Percentiles rank a stretch among this genome's conserved stretches.
Evolutionary conservation across 2,113 vertebrate species (phyloP).

Genomic region (Recurvirostra avosetta): DNA sequence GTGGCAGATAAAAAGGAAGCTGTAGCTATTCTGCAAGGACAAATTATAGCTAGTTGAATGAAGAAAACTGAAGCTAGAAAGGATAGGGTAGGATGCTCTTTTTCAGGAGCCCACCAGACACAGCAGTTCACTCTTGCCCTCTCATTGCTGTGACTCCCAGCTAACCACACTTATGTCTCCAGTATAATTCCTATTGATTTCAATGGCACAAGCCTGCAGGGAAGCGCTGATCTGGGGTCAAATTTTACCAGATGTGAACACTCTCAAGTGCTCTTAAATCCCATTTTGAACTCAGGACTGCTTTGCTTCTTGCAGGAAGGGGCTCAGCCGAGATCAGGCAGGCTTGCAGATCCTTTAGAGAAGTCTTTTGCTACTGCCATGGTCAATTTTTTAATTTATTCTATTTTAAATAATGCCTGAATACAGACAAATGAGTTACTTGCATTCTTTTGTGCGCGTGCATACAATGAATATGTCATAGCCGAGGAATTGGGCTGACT

Average conservation of each 20-base stretch:
- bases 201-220: background rate
- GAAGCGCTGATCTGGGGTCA: background rate
- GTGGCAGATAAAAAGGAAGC: background rate
- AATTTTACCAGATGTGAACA: background rate
- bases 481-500: constrained; percentile 45
- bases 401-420: background rate
- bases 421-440: background rate
- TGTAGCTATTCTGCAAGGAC: background rate
- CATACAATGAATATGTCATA: constrained; percentile 11
- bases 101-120: background rate
- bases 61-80: background rate
- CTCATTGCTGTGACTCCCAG: background rate
- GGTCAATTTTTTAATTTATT: background rate
- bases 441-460: background rate
- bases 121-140: background rate
- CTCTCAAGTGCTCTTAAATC: background rate
- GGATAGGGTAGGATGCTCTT: background rate
- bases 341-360: background rate
- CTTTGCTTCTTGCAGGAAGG: background rate
- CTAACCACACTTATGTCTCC: background rate
- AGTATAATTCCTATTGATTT: background rate
- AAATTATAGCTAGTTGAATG: background rate
- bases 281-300: background rate
- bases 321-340: background rate
- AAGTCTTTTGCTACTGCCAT: background rate